A percentile compares a stretch with the other conserved stretches of the same genome.
Conservation (phyloP, 1,140 invertebrate species). For the Panulirus ornatus region DNA sequence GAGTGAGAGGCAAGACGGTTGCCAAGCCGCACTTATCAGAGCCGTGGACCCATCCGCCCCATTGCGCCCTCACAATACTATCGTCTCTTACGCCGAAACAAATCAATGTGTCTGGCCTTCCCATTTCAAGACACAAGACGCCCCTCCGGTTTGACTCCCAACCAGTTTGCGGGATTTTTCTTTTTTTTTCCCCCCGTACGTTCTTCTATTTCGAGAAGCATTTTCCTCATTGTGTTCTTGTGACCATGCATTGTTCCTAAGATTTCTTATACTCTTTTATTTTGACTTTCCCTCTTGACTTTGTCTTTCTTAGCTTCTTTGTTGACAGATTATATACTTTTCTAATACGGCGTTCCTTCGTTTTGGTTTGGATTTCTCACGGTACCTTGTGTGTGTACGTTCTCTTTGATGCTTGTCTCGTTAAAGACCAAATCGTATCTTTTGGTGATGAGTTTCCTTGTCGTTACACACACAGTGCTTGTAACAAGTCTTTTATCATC, state of each 20-base stretch:
- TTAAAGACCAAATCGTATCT: too few relatives aligned
- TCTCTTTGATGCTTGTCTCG: too few relatives aligned
- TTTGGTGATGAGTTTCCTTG: too few relatives aligned
- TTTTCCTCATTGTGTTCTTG: background rate
- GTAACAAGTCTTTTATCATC: too few relatives aligned
- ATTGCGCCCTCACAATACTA: background rate
- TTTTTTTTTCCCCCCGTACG: background rate
- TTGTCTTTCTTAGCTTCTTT: background rate
- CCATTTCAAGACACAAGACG: background rate
- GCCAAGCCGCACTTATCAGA: background rate
- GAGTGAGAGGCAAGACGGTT: background rate
- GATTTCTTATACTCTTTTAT: too few relatives aligned
- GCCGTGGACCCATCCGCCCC: background rate
- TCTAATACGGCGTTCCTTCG: too few relatives aligned
- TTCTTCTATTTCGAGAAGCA: background rate
- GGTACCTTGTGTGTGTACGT: too few relatives aligned
- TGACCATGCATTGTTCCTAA: too few relatives aligned
- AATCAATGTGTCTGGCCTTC: constrained; percentile 1
- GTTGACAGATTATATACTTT: too few relatives aligned
- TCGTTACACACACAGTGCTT: too few relatives aligned
- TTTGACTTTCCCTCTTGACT: too few relatives aligned
- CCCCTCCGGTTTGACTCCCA: background rate
- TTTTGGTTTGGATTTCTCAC: too few relatives aligned
- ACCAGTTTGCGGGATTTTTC: background rate
- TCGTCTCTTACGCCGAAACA: background rate